Base-by-base conservation (phyloP, 92 coral and sea anemone species). In the Epizoanthus rinbou region DNA sequence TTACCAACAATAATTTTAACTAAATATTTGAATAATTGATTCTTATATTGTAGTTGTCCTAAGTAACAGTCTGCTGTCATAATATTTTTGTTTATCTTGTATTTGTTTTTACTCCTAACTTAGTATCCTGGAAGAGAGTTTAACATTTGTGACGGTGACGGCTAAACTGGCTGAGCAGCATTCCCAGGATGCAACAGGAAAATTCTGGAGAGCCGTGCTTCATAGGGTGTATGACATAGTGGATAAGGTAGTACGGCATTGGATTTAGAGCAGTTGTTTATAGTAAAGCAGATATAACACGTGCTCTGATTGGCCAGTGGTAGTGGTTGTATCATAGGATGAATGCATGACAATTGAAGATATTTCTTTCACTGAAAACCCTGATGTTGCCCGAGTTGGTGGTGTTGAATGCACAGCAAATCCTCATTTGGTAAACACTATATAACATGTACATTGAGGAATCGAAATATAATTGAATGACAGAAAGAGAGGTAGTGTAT, bases 161-260 rank as follows among this genome's bases (percentile, higher is more conserved):
- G 93, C 99, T 28, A 86, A 90, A 69, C 59, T 88, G 79, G 73
- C 91, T 8, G 99, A 96, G 33, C 75, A 73, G 5, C 83, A 89
- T 37, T 28, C 85, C 31, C 91, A 94, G 53, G 98, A 91, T 7
- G 79, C 86, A 1, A 66, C 92, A 1, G 91, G 89, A 69, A 96
- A 96, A 85, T 94, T 90, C 84, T 93, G 94, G 94, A 89, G 89
- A 63, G 97, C 95, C 0, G 64, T 96, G 57, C 86, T 96, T 56
- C 96, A 91, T 79, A 90, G 86, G 76, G 87, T 90, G 0, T 94
- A 88, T 69, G 94, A 88, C 75, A 87, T 92, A 66, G 86, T 96
- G 67, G 99, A 96, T 31, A 92, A 96, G 98, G 99, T 96, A 85
- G 21, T 0, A 47, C 15, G 54, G 14, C 54, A 47, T 47, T 47